Percentiles rank a stretch among this genome's conserved stretches.
Conservation (phyloP, 2,113 vertebrate genomes). For the Salvelinus alpinus region DNA sequence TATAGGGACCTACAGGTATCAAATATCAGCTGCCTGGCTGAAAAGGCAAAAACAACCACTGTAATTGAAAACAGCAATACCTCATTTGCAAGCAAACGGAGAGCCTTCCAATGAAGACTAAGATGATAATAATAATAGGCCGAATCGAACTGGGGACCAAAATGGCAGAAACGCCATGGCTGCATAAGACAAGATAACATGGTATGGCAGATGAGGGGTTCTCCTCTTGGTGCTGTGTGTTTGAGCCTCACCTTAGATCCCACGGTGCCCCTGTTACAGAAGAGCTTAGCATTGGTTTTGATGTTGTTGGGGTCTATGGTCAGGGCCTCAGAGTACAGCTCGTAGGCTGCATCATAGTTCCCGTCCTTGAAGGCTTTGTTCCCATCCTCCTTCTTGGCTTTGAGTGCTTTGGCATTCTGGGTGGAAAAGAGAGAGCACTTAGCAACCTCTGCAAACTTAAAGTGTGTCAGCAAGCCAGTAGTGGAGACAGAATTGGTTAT, state of each 20-base stretch:
- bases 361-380: conserved; percentile 97
- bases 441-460: too few species aligned
- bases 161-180: background rate
- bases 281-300: conserved; percentile 99
- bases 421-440: conserved; percentile 15
- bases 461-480: too few species aligned
- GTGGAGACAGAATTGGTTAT: too few species aligned
- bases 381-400: conserved; percentile 97
- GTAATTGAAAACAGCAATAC: too few species aligned
- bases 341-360: conserved; percentile 88
- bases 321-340: conserved; percentile 93
- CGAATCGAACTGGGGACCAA: background rate
- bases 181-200: background rate
- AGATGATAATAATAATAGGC: too few species aligned
- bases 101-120: too few species aligned
- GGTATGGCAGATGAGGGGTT: background rate
- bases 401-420: conserved; percentile 96
- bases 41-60: too few species aligned
- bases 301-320: conserved; percentile 98
- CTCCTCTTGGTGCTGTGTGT: background rate
- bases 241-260: conserved; percentile 89
- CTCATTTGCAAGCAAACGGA: too few species aligned
- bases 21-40: too few species aligned
- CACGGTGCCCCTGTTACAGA: conserved; percentile 94
- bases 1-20: too few species aligned